A percentile compares a stretch with the other conserved stretches of the same genome.
These are phyloP conservation scores for Chondrilla cf. caribensis DNA, from an alignment of 37 sponge, comb jelly and placozoan species.

Conservation along the genomic window DNA sequence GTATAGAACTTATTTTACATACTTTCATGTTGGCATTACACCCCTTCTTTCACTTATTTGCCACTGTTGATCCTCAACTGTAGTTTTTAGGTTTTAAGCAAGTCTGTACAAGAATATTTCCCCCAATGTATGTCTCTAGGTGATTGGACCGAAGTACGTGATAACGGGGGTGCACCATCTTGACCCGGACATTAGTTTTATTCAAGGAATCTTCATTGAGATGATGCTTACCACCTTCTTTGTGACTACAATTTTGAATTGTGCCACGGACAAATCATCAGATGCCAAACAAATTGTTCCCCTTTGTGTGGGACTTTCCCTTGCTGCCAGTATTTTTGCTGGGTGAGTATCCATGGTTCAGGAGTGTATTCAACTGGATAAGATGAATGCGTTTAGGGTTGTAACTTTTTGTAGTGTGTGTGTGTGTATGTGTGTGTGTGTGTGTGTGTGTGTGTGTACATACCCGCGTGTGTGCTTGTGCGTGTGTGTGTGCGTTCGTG, in stretches of 20 bases:
- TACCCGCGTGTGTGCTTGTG: slow-evolving; percentile 4
- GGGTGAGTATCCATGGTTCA: slow-evolving; percentile 12
- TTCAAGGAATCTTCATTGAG: slow-evolving; percentile 45
- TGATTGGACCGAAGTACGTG: background rate
- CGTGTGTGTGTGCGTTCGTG: background rate
- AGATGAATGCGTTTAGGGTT: too few species aligned
- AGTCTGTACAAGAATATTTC: too few species aligned
- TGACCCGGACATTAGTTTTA: background rate
- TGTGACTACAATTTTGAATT: slow-evolving; percentile 42
- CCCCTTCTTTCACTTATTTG: background rate
- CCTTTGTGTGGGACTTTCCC: slow-evolving; percentile 16
- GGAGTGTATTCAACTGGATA: background rate
- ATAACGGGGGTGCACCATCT: slow-evolving; percentile 22
- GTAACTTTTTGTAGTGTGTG: too few species aligned
- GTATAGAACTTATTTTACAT: background rate
- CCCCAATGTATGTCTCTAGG: too few species aligned
- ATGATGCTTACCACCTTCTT: slow-evolving; percentile 46
- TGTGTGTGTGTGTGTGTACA: background rate
- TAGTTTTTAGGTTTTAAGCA: background rate
- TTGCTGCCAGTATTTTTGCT: slow-evolving; percentile 31
- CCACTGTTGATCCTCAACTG: too few species aligned
- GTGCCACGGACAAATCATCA: slow-evolving; percentile 32
- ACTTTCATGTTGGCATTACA: background rate
- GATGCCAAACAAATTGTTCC: slow-evolving; percentile 30
- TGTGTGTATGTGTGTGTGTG: too few species aligned